Percentiles rank a stretch among this genome's conserved stretches.
These are phyloP conservation scores for Drosophila kuntzei DNA, from an alignment of 2,888 invertebrate genomes.

Conservation along the genomic window DNA sequence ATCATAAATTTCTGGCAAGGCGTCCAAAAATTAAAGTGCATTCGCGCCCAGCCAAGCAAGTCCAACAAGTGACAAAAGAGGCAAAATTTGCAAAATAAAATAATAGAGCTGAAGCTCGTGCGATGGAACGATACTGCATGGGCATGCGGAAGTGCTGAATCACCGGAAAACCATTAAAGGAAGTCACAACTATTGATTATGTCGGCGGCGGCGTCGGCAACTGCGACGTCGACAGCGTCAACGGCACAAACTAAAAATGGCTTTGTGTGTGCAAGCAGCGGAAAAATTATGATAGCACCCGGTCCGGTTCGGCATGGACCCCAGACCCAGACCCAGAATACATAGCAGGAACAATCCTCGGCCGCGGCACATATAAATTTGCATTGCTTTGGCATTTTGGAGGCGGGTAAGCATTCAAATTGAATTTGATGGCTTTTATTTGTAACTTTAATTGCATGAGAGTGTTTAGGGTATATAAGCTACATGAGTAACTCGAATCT, in stretches of 20 bases:
- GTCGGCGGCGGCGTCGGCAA: conserved; percentile 55
- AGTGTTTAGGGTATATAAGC: conserved; percentile 19
- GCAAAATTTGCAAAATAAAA: conserved; percentile 64
- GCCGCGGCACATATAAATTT: conserved; percentile 63
- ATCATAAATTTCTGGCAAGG: conserved; percentile 48
- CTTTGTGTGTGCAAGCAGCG: conserved; percentile 70
- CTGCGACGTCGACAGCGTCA: conserved; percentile 14
- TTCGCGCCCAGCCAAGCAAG: conserved; percentile 41
- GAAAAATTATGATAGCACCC: conserved; percentile 72
- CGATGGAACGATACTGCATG: conserved; percentile 30
- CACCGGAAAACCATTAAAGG: conserved; percentile 83
- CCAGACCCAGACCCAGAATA: conserved; percentile 2
- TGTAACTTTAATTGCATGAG: conserved; percentile 63
- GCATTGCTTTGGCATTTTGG: conserved; percentile 34
- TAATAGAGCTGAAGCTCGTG: conserved; percentile 38
- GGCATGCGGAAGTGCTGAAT: conserved; percentile 75
- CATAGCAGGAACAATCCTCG: conserved; percentile 34
- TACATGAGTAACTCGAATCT: conserved; percentile 9
- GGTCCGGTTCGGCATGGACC: conserved; percentile 21
- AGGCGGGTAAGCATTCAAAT: conserved; percentile 44
- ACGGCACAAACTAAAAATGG: conserved; percentile 63
- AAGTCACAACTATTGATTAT: conserved; percentile 83
- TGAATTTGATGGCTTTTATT: conserved; percentile 66
- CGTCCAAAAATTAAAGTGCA: conserved; percentile 58
- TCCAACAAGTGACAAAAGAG: conserved; percentile 70